Evolutionary conservation across 2,888 invertebrate species (phyloP).

Genomic region (Leptogaster cylindrica): DNA sequence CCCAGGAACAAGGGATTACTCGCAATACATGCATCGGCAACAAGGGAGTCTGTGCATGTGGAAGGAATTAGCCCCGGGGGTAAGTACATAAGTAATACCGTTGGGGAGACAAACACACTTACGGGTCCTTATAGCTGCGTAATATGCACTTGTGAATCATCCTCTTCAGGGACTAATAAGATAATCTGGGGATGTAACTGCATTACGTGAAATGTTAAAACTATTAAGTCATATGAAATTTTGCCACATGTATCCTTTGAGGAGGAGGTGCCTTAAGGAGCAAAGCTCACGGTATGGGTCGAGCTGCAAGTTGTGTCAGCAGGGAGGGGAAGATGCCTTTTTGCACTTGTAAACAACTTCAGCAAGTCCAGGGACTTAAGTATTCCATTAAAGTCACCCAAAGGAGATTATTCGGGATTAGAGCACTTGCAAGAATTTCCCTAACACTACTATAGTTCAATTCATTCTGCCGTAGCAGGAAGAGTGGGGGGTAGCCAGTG

Average conservation of each 20-base stretch:
- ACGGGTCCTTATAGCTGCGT: slow-evolving; percentile 26
- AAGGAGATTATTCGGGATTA: slow-evolving; percentile 44
- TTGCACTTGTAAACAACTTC: slow-evolving; percentile 9
- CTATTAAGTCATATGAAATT: slow-evolving; percentile 46
- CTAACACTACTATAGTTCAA: slow-evolving; percentile 32
- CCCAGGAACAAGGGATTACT: slow-evolving; percentile 20
- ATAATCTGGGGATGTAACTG: slow-evolving; percentile 57
- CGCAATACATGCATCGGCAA: slow-evolving; percentile 1
- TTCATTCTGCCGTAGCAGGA: neutral
- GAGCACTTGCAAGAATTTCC: slow-evolving; percentile 31
- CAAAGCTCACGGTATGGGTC: neutral
- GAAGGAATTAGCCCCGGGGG: neutral
- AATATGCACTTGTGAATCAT: slow-evolving; percentile 34
- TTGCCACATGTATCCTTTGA: slow-evolving; percentile 32
- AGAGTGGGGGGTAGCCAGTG: neutral
- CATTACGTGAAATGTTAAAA: slow-evolving; percentile 53
- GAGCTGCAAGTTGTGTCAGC: neutral
- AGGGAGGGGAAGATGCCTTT: slow-evolving; percentile 8
- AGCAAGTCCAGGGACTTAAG: slow-evolving; percentile 32
- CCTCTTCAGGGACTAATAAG: slow-evolving; percentile 53
- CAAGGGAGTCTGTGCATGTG: slow-evolving; percentile 12
- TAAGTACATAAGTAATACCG: slow-evolving; percentile 38
- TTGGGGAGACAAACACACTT: slow-evolving; percentile 29
- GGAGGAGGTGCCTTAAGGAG: no score
- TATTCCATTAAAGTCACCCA: slow-evolving; percentile 46